A percentile compares a stretch with the other conserved stretches of the same genome.
These are phyloP conservation scores for Apteryx owenii DNA, from an alignment of 2,113 vertebrate species.

Conservation along the genomic window DNA sequence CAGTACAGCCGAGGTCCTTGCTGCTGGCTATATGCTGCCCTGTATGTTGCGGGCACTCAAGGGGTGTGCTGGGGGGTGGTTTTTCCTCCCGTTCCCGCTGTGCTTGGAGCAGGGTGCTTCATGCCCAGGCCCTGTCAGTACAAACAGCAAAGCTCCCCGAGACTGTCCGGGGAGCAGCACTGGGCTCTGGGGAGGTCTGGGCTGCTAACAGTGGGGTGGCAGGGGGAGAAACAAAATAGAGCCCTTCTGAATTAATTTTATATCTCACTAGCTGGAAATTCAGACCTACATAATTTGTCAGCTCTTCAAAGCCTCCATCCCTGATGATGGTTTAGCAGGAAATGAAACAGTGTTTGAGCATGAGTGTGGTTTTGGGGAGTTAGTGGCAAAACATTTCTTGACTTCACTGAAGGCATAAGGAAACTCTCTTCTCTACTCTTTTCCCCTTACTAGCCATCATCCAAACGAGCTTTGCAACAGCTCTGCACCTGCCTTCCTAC, in stretches of 20 bases:
- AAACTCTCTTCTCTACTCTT: not conserved
- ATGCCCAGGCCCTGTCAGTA: not conserved
- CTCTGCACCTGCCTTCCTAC: not conserved
- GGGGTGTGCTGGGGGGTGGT: not conserved
- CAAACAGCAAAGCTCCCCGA: not conserved
- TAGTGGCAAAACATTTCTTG: not conserved
- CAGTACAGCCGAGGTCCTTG: not conserved
- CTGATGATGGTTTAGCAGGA: not conserved
- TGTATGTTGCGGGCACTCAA: not conserved
- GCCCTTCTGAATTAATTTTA: not conserved
- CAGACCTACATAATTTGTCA: not conserved
- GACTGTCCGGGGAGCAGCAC: not conserved
- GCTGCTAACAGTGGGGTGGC: too few relatives aligned
- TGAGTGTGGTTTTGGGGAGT: not conserved
- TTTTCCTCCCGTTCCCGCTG: not conserved
- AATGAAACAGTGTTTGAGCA: not conserved
- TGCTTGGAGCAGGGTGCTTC: not conserved
- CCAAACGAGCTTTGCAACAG: not conserved
- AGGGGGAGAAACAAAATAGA: not conserved
- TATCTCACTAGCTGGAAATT: not conserved
- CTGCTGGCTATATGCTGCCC: accelerated
- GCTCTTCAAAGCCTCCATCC: not conserved
- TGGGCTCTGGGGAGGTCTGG: not conserved
- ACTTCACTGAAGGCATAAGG: not conserved
- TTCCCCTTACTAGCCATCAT: not conserved